Conservation (phyloP, 2,113 vertebrate genomes). For the Orycteropus afer region DNA sequence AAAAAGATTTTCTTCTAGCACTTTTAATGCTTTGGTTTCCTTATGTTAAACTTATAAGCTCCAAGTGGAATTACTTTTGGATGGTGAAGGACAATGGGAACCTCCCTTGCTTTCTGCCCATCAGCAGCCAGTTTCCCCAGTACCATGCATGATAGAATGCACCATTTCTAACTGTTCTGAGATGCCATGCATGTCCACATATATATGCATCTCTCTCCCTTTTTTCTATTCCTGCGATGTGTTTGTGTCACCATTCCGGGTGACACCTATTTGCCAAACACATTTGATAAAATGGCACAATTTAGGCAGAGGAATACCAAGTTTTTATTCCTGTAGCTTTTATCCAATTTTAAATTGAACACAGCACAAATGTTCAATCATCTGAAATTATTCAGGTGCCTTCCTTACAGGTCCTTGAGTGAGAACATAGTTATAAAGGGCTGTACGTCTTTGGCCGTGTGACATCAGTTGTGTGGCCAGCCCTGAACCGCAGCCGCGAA, state of each 20-base stretch:
- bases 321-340: slow-evolving; percentile 31
- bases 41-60: slow-evolving; percentile 11
- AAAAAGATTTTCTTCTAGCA: slow-evolving; percentile 42
- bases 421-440: neutral
- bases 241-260: neutral
- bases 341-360: slow-evolving; percentile 24
- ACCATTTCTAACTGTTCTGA: neutral
- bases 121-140: neutral
- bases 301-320: neutral
- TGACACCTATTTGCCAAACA: neutral
- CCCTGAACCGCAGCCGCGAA: neutral
- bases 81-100: neutral
- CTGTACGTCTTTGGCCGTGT: neutral
- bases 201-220: neutral
- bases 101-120: neutral
- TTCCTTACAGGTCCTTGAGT: neutral
- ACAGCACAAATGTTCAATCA: neutral
- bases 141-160: neutral
- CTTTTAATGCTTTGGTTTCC: slow-evolving; percentile 37
- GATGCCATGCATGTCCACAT: neutral
- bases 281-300: neutral
- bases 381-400: neutral
- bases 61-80: slow-evolving; percentile 9
- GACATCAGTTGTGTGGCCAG: neutral
- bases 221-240: neutral